Evolutionary conservation across 2,888 invertebrate genomes (phyloP), one percentile per base, ranked within the genome.

Genomic region (Lasius fuliginosus): DNA sequence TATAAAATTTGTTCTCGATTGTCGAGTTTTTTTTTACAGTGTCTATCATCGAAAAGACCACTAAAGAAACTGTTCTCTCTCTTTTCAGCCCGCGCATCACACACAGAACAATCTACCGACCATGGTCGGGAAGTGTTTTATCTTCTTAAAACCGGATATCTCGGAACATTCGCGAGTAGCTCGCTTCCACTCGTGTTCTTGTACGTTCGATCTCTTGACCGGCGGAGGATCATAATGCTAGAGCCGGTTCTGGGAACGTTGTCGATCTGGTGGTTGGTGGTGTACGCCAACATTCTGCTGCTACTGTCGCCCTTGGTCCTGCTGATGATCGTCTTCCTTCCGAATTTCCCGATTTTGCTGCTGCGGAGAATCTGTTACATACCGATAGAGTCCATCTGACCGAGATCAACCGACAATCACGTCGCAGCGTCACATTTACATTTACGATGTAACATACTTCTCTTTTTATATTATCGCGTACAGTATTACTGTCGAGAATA

Each of bases 291-390:
- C 82, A 95, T 96, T 81, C 95, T 97, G 91, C 95, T 97, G 84
- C 94, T 97, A 83, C 96, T 97, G 91, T 97, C 97, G 89, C 97
- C 97, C 58, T 95, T 97, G 90, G 96, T 97, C 86, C 95, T 97
- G 91, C 96, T 97, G 91, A 96, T 97, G 93, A 96, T 97, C 88
- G 95, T 97, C 85, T 96, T 97, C 93, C 95, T 97, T 89, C 97
- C 97, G 81, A 97, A 97, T 93, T 95, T 97, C 92, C 97, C 97
- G 84, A 96, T 97, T 90, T 95, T 97, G 91, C 95, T 97, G 91
- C 95, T 97, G 81, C 96, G 97, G 89, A 96, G 97, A 93, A 96
- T 97, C 90, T 97, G 96, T 91, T 96, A 96, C 94, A 96, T 97
- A 94, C 97, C 97, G 8, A 96, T 97, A 90, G 97, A 97, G 94